These are phyloP conservation scores for Drosophila triauraria DNA, from an alignment of 1,140 invertebrate species.

Conservation along the genomic window DNA sequence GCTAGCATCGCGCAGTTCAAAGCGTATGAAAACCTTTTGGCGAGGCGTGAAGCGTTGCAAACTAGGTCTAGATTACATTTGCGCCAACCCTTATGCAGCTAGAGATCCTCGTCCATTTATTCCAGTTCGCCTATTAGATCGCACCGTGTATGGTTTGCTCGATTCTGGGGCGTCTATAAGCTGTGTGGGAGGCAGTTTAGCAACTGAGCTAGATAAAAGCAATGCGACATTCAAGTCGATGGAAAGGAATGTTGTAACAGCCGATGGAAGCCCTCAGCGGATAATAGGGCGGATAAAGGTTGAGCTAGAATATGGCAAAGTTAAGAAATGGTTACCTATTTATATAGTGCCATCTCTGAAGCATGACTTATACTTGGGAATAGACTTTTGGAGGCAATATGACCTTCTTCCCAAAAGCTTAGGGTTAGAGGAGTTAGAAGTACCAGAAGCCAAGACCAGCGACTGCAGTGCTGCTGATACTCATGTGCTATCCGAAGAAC, in stretches of 20 bases:
- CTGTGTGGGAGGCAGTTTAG: conserved; percentile 4
- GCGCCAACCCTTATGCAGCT: background rate
- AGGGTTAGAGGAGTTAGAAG: too few relatives aligned
- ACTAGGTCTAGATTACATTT: background rate
- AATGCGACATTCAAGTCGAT: background rate
- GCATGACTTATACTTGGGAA: background rate
- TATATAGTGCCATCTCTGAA: background rate
- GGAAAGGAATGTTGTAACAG: background rate
- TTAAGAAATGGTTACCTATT: background rate
- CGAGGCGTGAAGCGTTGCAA: background rate
- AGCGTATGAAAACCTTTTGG: background rate
- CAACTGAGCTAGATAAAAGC: background rate
- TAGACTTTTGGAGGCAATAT: conserved; percentile 2
- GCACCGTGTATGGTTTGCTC: conserved; percentile 1
- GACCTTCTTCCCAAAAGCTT: conserved; percentile 2
- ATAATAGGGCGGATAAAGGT: background rate
- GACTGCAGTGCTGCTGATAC: too few relatives aligned
- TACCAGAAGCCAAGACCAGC: too few relatives aligned
- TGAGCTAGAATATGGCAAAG: background rate
- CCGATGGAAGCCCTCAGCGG: background rate
- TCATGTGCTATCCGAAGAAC: too few relatives aligned
- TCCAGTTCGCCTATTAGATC: background rate
- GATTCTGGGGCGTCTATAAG: conserved; percentile 3
- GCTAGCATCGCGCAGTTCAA: background rate
- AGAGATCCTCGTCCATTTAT: conserved; percentile 9